Conservation (phyloP, 2,797 vertebrate species). For the Takifugu rubripes region DNA sequence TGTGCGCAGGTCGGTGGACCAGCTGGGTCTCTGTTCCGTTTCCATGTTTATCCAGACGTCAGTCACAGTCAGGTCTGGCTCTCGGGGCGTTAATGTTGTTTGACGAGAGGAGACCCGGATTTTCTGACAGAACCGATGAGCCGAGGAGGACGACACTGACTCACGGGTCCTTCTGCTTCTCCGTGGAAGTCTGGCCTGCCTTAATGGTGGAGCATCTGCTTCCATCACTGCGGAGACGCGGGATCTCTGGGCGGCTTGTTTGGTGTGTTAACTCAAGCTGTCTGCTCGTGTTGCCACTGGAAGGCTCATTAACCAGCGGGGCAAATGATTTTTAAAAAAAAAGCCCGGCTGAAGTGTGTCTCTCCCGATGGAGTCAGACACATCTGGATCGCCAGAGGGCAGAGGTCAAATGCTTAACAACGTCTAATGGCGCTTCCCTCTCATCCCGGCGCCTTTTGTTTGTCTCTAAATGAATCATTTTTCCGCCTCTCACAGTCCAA, state of each 20-base stretch:
- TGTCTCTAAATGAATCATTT: slow-evolving; percentile 42
- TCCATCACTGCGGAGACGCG: slow-evolving; percentile 62
- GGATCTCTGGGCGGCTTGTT: slow-evolving; percentile 68
- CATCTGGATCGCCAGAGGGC: neutral
- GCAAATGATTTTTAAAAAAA: slow-evolving; percentile 29
- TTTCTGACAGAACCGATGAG: slow-evolving; percentile 58
- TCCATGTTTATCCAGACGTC: neutral
- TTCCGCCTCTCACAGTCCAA: slow-evolving; percentile 14
- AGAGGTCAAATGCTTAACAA: too few species aligned
- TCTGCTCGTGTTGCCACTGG: slow-evolving; percentile 68
- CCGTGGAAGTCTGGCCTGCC: slow-evolving; percentile 29
- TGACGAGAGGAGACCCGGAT: slow-evolving; percentile 41
- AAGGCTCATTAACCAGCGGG: slow-evolving; percentile 73
- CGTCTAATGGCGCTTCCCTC: too few species aligned
- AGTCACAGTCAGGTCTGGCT: slow-evolving; percentile 36
- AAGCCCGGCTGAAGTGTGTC: neutral
- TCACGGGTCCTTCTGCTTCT: slow-evolving; percentile 51
- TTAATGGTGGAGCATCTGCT: slow-evolving; percentile 63
- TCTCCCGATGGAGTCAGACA: slow-evolving; percentile 21
- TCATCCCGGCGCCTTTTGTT: slow-evolving; percentile 3
- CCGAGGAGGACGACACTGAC: slow-evolving; percentile 55
- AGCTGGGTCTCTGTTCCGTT: slow-evolving; percentile 37
- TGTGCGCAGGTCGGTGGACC: neutral
- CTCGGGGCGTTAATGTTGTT: slow-evolving; percentile 46
- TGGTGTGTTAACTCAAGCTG: slow-evolving; percentile 71